Evolutionary conservation across 2,888 invertebrate species (phyloP).

Genomic region (Eristalis tenax): DNA sequence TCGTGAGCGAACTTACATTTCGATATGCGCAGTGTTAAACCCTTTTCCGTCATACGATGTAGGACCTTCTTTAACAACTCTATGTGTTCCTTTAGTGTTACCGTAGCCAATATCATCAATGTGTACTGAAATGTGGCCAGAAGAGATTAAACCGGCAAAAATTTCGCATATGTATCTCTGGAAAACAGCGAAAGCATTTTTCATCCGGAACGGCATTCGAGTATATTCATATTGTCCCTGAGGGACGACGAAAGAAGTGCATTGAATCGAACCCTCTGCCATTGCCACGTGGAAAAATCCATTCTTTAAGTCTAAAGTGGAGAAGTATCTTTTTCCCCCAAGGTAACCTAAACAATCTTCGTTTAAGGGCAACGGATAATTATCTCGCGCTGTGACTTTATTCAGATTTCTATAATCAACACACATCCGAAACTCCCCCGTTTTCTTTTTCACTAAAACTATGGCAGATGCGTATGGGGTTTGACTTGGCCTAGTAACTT

Average conservation of each 20-base stretch:
- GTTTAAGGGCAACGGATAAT: neutral
- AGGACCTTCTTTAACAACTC: slow-evolving; percentile 37
- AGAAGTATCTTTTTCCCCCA: slow-evolving; percentile 57
- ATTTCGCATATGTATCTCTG: slow-evolving; percentile 24
- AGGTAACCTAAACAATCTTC: slow-evolving; percentile 6
- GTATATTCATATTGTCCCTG: slow-evolving; percentile 54
- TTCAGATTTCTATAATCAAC: neutral
- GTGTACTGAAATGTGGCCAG: slow-evolving; percentile 17
- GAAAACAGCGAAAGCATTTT: slow-evolving; percentile 39
- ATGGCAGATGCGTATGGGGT: neutral
- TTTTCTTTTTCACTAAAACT: neutral
- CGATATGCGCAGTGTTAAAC: slow-evolving; percentile 3
- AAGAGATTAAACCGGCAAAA: slow-evolving; percentile 14
- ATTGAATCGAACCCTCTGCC: slow-evolving; percentile 57
- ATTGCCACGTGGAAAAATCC: slow-evolving; percentile 66
- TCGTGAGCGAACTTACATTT: slow-evolving; percentile 65
- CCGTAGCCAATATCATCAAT: slow-evolving; percentile 34
- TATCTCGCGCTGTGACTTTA: neutral
- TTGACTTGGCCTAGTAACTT: neutral
- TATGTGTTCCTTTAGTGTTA: slow-evolving; percentile 6
- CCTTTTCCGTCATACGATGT: slow-evolving; percentile 54
- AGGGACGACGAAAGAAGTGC: slow-evolving; percentile 65
- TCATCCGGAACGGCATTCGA: slow-evolving; percentile 55
- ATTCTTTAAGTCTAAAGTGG: slow-evolving; percentile 58
- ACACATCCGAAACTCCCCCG: too few relatives aligned